These are phyloP conservation scores for Unio pictorum DNA, from an alignment of 2,888 invertebrate genomes.

Conservation along the genomic window DNA sequence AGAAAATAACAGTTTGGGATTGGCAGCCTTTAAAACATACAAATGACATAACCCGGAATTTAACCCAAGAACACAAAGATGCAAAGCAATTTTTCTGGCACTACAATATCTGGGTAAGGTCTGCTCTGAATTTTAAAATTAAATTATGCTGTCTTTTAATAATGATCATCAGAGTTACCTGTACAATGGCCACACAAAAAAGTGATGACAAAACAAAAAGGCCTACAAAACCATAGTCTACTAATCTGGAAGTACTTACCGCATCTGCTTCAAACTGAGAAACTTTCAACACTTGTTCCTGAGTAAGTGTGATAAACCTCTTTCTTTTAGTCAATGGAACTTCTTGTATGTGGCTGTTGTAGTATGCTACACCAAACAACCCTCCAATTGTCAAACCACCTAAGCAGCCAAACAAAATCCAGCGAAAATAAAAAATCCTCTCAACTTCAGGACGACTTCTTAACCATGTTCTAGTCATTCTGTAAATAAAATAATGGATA, in stretches of 20 bases:
- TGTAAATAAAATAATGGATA: constrained; percentile 57
- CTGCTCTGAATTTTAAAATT: no score
- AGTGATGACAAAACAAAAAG: no score
- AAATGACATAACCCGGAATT: no score
- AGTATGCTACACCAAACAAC: constrained; percentile 46
- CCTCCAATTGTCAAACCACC: constrained; percentile 6
- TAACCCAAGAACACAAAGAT: no score
- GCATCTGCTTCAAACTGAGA: constrained; percentile 70
- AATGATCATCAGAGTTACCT: no score
- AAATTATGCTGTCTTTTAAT: no score
- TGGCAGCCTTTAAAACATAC: no score
- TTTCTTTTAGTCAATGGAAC: constrained; percentile 75
- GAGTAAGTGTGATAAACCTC: constrained; percentile 74
- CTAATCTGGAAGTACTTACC: constrained; percentile 41
- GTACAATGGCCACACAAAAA: no score
- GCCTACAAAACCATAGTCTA: no score
- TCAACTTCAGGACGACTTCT: constrained; percentile 66
- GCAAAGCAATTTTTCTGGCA: no score
- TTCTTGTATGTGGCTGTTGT: constrained; percentile 72
- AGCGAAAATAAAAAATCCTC: constrained; percentile 38
- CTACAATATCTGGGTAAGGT: no score
- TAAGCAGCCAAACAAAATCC: constrained; percentile 23
- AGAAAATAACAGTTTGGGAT: no score
- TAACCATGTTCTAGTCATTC: constrained; percentile 73
- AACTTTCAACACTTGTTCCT: constrained; percentile 71